Conservation (phyloP, 2,113 vertebrate species). For the Heterotilapia buettikoferi region DNA sequence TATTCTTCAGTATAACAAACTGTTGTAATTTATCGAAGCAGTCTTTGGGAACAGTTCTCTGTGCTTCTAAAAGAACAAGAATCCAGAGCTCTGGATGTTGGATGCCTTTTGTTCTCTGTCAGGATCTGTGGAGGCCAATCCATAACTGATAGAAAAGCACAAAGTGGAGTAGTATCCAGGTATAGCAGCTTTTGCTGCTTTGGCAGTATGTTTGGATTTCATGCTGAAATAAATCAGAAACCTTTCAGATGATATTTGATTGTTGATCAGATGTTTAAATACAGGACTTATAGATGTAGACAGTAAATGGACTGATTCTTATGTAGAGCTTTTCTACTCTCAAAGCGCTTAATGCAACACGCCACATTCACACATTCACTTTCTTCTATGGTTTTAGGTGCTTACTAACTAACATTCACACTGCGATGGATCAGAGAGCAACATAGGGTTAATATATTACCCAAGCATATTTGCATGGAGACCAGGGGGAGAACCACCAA, state of each 20-base stretch:
- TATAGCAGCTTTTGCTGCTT: neutral
- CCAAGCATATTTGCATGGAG: neutral
- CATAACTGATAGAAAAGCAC: neutral
- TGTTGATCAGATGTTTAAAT: neutral
- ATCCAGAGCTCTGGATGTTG: neutral
- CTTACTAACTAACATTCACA: neutral
- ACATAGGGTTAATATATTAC: rapidly evolving
- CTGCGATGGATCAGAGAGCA: neutral
- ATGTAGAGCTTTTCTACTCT: too few species aligned
- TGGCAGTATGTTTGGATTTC: neutral
- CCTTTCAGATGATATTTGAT: neutral
- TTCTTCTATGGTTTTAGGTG: neutral
- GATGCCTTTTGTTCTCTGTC: neutral
- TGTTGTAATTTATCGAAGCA: neutral
- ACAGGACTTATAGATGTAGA: neutral
- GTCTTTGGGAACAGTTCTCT: neutral
- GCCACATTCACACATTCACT: too few species aligned
- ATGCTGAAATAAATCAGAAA: neutral
- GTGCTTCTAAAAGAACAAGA: neutral
- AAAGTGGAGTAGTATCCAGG: neutral
- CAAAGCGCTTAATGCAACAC: too few species aligned
- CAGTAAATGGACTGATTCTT: neutral
- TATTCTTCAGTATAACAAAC: neutral
- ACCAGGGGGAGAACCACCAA: neutral
- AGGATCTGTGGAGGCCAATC: neutral